A percentile compares a stretch with the other conserved stretches of the same genome.
Conservation (phyloP, 2,888 invertebrate genomes). For the Coenonympha arcania region DNA sequence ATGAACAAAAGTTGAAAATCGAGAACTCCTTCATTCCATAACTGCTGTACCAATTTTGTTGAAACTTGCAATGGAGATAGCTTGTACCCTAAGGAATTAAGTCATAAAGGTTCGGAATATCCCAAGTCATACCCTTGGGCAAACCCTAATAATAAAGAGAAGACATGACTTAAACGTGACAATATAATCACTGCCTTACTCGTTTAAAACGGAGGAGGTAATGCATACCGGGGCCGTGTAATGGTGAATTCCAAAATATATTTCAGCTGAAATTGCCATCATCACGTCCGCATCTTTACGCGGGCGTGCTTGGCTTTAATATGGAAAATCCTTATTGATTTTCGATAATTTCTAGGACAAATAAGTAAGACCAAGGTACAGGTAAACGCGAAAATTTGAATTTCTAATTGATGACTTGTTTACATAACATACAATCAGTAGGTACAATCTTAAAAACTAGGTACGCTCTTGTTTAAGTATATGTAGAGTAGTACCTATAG, state of each 20-base stretch:
- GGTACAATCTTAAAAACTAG: no score
- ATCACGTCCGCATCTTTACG: conserved; percentile 45
- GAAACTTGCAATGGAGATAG: no score
- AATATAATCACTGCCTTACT: conserved; percentile 1
- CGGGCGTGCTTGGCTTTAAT: conserved; percentile 26
- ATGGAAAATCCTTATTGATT: conserved; percentile 27
- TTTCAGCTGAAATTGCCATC: conserved; percentile 40
- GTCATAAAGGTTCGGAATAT: no score
- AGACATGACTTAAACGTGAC: not conserved
- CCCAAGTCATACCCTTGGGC: no score
- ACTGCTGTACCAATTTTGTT: no score
- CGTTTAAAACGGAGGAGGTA: conserved; percentile 10
- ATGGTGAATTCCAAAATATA: conserved; percentile 23
- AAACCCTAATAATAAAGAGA: no score
- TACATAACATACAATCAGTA: no score
- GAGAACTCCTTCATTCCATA: no score
- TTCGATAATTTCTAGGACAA: conserved; percentile 23
- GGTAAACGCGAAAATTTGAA: conserved; percentile 21
- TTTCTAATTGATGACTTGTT: conserved; percentile 11
- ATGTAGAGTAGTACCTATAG: no score
- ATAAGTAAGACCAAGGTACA: conserved; percentile 25
- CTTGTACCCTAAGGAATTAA: no score
- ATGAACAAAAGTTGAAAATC: no score
- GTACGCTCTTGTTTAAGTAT: no score
- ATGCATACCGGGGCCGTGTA: conserved; percentile 15